Conservation (phyloP, 2,797 vertebrate genomes). For the Silurus lanzhouensis region DNA sequence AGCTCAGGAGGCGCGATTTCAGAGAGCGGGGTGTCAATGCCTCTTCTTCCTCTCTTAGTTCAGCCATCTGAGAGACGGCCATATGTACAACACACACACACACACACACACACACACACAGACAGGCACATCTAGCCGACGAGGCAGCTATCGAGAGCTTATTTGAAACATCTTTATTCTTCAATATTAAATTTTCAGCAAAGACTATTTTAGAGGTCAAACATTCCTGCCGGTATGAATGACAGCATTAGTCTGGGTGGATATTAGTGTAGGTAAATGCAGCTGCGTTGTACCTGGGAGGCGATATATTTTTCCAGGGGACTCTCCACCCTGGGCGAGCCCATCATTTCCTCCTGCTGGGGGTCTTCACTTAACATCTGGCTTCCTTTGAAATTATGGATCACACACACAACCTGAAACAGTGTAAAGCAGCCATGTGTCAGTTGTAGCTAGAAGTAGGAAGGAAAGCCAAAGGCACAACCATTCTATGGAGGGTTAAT, state of each 20-base stretch:
- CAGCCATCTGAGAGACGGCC: conserved; percentile 65
- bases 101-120: conserved; percentile 33
- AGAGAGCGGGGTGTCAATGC: conserved; percentile 69
- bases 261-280: background rate
- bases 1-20: conserved; percentile 73
- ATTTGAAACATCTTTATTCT: background rate
- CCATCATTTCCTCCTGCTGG: conserved; percentile 78
- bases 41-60: conserved; percentile 73
- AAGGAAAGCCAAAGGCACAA: background rate
- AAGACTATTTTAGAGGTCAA: background rate
- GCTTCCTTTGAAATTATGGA: conserved; percentile 97
- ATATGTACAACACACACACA: conserved; percentile 16
- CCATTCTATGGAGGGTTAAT: background rate
- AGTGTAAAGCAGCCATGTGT: conserved; percentile 26
- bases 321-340: conserved; percentile 87
- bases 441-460: background rate
- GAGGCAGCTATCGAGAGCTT: background rate
- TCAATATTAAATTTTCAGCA: background rate
- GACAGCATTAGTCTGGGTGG: background rate
- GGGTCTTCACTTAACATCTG: conserved; percentile 83
- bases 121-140: conserved; percentile 15
- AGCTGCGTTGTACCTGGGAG: conserved; percentile 66
- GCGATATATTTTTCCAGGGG: conserved; percentile 94
- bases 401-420: conserved; percentile 92
- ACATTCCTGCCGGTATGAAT: background rate